Percentiles rank a stretch among this genome's conserved stretches.
Conservation (phyloP, 2,113 vertebrate species). For the Vombatus ursinus region DNA sequence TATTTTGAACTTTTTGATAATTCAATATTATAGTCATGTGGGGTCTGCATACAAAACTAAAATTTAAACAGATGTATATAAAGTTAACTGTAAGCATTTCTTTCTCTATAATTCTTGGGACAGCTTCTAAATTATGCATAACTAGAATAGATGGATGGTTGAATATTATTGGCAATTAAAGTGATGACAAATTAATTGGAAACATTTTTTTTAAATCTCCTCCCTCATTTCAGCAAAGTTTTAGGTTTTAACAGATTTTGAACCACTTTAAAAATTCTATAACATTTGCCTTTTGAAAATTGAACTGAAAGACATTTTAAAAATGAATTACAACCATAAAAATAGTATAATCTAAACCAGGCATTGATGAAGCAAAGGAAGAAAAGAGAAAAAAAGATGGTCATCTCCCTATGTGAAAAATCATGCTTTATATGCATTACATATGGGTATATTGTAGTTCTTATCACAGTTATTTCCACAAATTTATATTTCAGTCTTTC, state of each 20-base stretch:
- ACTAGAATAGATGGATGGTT: background rate
- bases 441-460: no score
- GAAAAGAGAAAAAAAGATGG: background rate
- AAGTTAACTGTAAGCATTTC: background rate
- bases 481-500: no score
- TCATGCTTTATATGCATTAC: background rate
- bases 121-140: background rate
- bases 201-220: background rate
- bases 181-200: conserved; percentile 5
- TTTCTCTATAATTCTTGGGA: background rate
- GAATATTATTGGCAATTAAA: background rate
- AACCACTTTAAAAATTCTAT: background rate
- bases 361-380: background rate
- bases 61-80: background rate
- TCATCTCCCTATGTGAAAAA: background rate
- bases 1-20: background rate
- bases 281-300: background rate
- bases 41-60: background rate
- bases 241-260: background rate
- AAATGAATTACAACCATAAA: no score
- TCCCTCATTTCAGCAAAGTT: background rate
- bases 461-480: no score
- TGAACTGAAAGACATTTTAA: no score
- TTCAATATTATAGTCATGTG: background rate
- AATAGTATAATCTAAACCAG: background rate